Evolutionary conservation across 2,888 invertebrate genomes (phyloP).

Genomic region (Odontocolon sp.): DNA sequence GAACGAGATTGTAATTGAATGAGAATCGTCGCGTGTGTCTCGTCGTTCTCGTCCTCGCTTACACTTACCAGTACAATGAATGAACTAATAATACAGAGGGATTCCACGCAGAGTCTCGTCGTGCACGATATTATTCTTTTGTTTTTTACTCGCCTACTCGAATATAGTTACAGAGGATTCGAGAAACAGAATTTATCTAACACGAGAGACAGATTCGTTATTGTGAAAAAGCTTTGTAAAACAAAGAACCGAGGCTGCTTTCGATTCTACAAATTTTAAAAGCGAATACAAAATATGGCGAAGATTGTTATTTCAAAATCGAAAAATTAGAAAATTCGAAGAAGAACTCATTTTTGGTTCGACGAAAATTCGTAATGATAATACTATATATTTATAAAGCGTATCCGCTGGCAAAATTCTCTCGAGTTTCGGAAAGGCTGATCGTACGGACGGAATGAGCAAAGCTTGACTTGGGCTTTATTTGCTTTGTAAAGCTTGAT

Average conservation of each 20-base stretch:
- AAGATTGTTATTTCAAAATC: not conserved
- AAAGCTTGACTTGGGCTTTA: no score
- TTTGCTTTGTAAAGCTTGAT: no score
- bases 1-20: constrained; percentile 13
- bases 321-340: not conserved
- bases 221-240: not conserved
- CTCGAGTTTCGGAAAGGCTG: no score
- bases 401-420: no score
- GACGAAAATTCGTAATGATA: not conserved
- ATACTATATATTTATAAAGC: not conserved
- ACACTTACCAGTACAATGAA: not conserved
- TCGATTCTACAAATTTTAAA: not conserved
- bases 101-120: not conserved
- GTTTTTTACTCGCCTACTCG: not conserved
- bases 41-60: not conserved
- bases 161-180: not conserved
- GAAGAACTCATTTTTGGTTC: not conserved
- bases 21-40: not conserved
- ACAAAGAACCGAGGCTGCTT: not conserved
- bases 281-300: no score
- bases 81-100: constrained; percentile 14
- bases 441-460: no score
- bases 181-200: not conserved
- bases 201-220: not conserved
- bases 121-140: not conserved